These are phyloP conservation scores for Margaritifera margaritifera DNA, from an alignment of 2,888 invertebrate genomes.

Conservation along the genomic window DNA sequence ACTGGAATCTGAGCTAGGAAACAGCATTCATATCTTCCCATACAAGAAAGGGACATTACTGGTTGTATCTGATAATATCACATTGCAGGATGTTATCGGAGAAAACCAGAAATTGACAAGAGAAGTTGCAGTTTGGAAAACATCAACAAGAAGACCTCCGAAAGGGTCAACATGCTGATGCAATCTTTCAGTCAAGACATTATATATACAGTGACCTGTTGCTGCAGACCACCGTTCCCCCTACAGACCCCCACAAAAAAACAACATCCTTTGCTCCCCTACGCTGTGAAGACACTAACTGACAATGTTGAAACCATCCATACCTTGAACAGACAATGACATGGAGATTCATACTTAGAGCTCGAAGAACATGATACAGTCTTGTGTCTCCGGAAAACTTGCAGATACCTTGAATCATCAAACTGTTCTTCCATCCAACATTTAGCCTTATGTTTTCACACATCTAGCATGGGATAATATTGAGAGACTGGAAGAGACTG, in stretches of 20 bases:
- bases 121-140: no score
- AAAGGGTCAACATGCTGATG: no score
- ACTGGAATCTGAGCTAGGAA: no score
- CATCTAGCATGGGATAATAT: conserved; percentile 27
- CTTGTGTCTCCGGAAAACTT: conserved; percentile 34
- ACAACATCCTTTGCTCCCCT: not conserved
- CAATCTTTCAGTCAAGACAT: not conserved
- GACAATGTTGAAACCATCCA: conserved; percentile 8
- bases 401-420: conserved; percentile 27
- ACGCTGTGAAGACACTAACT: not conserved
- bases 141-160: no score
- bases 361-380: conserved; percentile 24
- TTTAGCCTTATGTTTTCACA: conserved; percentile 9
- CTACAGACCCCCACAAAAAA: no score
- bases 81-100: no score
- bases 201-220: not conserved
- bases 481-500: conserved; percentile 39
- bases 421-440: conserved; percentile 26
- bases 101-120: no score
- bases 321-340: conserved; percentile 25
- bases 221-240: not conserved
- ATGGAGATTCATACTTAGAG: conserved; percentile 26
- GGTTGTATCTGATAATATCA: no score
- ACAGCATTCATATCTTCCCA: no score
- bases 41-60: no score